Percentiles rank a stretch among this genome's conserved stretches.
These are phyloP conservation scores for Digitonthophagus gazella DNA, from an alignment of 2,888 invertebrate genomes.

Conservation along the genomic window DNA sequence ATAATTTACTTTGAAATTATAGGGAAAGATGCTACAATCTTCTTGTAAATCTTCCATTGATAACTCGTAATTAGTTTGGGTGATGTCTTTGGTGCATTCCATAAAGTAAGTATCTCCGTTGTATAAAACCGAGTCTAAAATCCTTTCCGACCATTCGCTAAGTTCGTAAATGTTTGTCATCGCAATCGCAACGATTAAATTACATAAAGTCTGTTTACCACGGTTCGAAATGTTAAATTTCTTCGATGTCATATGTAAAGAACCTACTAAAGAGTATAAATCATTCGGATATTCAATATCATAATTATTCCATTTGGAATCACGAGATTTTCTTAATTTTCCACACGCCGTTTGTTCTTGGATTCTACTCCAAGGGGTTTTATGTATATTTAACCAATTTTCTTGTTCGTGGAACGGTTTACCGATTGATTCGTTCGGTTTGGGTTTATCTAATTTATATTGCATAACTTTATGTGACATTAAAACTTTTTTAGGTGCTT, in stretches of 20 bases:
- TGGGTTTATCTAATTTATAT: slow-evolving; percentile 48
- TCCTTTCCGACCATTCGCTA: slow-evolving; percentile 62
- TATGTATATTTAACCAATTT: slow-evolving; percentile 46
- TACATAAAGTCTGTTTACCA: slow-evolving; percentile 59
- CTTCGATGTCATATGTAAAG: slow-evolving; percentile 60
- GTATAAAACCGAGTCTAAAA: slow-evolving; percentile 62
- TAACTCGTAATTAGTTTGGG: slow-evolving; percentile 58
- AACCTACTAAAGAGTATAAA: slow-evolving; percentile 67
- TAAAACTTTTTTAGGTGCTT: slow-evolving; percentile 54
- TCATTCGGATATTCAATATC: slow-evolving; percentile 68
- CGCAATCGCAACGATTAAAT: slow-evolving; percentile 46
- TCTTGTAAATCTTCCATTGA: slow-evolving; percentile 57
- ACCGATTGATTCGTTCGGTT: slow-evolving; percentile 48
- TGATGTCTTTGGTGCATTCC: slow-evolving; percentile 54
- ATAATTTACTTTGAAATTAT: slow-evolving; percentile 57
- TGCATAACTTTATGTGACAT: slow-evolving; percentile 52
- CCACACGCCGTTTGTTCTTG: slow-evolving; percentile 38
- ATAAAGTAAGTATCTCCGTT: slow-evolving; percentile 60
- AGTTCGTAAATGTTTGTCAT: slow-evolving; percentile 61
- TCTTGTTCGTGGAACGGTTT: slow-evolving; percentile 48
- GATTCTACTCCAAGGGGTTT: slow-evolving; percentile 46
- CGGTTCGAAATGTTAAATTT: slow-evolving; percentile 57
- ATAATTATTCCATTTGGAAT: slow-evolving; percentile 62
- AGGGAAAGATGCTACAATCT: slow-evolving; percentile 59
- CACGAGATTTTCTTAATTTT: slow-evolving; percentile 35